Percentiles rank a stretch among this genome's conserved stretches.
These are phyloP conservation scores for Staurois parvus DNA, from an alignment of 2,797 vertebrate species.

Conservation along the genomic window DNA sequence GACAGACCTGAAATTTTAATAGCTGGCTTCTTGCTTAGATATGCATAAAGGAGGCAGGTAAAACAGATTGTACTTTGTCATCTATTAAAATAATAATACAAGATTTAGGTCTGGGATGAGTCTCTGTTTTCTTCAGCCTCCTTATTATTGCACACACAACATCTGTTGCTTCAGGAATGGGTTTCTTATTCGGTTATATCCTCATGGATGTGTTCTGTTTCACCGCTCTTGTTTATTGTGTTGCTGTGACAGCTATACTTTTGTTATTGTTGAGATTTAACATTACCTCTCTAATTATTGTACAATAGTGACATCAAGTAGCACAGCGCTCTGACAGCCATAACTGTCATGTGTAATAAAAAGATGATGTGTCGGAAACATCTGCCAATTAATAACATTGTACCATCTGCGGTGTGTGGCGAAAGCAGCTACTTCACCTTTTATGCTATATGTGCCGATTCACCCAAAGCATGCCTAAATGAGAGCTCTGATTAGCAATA, in stretches of 20 bases:
- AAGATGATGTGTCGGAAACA: slow-evolving; percentile 53
- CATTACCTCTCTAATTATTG: slow-evolving; percentile 53
- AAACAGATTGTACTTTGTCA: slow-evolving; percentile 12
- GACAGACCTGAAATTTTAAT: slow-evolving; percentile 3
- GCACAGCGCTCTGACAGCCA: slow-evolving; percentile 44
- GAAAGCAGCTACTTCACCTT: slow-evolving; percentile 10
- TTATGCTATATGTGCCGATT: neutral
- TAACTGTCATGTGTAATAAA: slow-evolving; percentile 53
- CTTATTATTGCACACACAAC: slow-evolving; percentile 21
- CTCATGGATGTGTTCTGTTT: slow-evolving; percentile 15
- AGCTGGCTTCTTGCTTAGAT: neutral
- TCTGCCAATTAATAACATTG: slow-evolving; percentile 55
- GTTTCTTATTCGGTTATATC: slow-evolving; percentile 23
- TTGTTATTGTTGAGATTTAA: slow-evolving; percentile 54
- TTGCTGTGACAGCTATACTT: slow-evolving; percentile 57
- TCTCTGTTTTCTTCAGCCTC: slow-evolving; percentile 23
- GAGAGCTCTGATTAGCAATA: slow-evolving; percentile 14
- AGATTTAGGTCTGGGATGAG: slow-evolving; percentile 22
- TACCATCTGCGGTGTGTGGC: slow-evolving; percentile 42
- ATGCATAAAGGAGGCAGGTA: neutral
- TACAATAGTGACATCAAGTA: slow-evolving; percentile 57
- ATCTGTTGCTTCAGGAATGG: slow-evolving; percentile 44
- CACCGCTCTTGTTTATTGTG: slow-evolving; percentile 41
- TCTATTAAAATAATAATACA: slow-evolving; percentile 18
- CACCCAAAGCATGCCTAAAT: neutral